phyloP scores from a whole-genome alignment of 2,888 invertebrate species.

The Scrobipalpa costella region DNA sequence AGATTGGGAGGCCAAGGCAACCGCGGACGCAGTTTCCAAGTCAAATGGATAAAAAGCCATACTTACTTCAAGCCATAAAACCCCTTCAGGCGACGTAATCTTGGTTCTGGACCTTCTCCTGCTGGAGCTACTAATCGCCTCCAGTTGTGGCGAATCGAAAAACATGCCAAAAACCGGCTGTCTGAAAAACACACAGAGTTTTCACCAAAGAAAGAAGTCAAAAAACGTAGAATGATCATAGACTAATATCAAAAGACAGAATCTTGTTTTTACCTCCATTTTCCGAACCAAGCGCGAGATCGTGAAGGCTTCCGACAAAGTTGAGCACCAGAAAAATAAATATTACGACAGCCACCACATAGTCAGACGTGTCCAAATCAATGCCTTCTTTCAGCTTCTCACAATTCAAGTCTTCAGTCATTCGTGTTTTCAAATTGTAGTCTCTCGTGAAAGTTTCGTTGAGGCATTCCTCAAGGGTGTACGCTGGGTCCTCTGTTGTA shows the following conservation, averaged over 20 bases:
- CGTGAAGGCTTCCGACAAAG: constrained; percentile 59
- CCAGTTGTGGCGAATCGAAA: constrained; percentile 44
- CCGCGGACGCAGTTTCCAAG: too few relatives aligned
- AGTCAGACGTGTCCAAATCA: constrained; percentile 51
- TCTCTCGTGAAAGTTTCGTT: constrained; percentile 56
- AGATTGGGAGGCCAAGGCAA: too few relatives aligned
- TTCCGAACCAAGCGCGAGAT: neutral
- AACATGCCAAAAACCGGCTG: constrained; percentile 37
- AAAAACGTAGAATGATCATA: too few relatives aligned
- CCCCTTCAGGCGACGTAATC: constrained; percentile 38
- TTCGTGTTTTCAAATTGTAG: constrained; percentile 58
- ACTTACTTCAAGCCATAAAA: constrained; percentile 46
- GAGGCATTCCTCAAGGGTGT: constrained; percentile 59
- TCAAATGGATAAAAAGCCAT: neutral
- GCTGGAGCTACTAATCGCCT: constrained; percentile 36
- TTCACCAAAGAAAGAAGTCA: neutral
- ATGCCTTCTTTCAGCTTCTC: constrained; percentile 12
- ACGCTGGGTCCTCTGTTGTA: constrained; percentile 41
- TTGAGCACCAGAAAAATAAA: constrained; percentile 55
- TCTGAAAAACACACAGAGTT: constrained; percentile 32
- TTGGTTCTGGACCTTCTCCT: constrained; percentile 34
- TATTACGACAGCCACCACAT: constrained; percentile 53
- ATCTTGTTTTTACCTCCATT: neutral
- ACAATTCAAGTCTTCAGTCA: constrained; percentile 38
- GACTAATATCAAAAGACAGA: neutral